These are phyloP conservation scores for Ptilorrhoa leucosticta DNA, from an alignment of 2,113 vertebrate genomes.

Conservation along the genomic window DNA sequence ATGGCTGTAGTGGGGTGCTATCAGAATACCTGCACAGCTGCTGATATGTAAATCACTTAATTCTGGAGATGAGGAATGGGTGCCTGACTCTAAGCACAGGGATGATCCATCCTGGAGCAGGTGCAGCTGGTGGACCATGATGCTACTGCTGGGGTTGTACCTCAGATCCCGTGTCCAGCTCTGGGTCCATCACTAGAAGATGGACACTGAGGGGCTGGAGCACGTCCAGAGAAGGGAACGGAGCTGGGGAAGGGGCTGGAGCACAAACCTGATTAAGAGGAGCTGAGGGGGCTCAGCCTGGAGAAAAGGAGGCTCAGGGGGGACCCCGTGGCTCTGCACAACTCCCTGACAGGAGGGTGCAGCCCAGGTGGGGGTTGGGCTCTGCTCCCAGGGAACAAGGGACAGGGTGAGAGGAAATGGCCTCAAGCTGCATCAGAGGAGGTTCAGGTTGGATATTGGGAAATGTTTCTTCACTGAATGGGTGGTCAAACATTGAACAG, in stretches of 20 bases:
- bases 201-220: not conserved
- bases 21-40: not conserved
- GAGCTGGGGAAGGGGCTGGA: not conserved
- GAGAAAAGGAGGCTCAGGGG: not conserved
- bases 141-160: not conserved
- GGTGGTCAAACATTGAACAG: not conserved
- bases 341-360: not conserved
- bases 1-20: not conserved
- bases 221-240: rapidly evolving
- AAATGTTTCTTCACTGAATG: not conserved
- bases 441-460: not conserved
- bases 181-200: not conserved
- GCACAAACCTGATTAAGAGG: not conserved
- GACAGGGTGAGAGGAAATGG: rapidly evolving
- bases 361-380: no score
- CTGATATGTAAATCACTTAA: not conserved
- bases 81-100: not conserved
- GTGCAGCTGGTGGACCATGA: not conserved
- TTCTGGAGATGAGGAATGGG: not conserved
- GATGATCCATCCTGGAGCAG: not conserved
- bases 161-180: rapidly evolving
- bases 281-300: not conserved
- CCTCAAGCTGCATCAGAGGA: not conserved
- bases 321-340: not conserved
- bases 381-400: not conserved